Conservation (phyloP, 2,113 vertebrate species). For the Acrocephalus arundinaceus region DNA sequence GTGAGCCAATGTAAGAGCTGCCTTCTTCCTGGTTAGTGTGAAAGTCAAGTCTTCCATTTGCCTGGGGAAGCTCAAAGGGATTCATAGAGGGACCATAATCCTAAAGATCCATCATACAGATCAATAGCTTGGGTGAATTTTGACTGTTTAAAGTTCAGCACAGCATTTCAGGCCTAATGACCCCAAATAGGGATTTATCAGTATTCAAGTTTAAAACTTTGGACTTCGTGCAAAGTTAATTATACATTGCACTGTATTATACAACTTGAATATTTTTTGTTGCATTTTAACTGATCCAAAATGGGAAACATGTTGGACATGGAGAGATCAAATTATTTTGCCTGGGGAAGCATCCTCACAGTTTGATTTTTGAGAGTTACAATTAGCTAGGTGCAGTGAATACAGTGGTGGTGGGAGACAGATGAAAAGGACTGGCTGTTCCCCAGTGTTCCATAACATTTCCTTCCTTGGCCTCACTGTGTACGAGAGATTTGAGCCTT, state of each 20-base stretch:
- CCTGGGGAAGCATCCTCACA: neutral
- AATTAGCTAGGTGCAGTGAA: neutral
- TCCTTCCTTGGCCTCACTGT: neutral
- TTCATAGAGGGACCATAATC: neutral
- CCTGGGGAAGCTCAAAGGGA: neutral
- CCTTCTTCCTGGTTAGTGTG: neutral
- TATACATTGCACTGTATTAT: neutral
- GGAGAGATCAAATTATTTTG: neutral
- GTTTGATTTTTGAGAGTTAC: neutral
- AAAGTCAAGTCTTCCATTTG: neutral
- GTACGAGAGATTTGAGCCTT: neutral
- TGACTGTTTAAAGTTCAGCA: neutral
- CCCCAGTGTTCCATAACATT: neutral
- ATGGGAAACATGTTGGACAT: neutral
- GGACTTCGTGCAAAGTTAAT: neutral
- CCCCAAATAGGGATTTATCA: neutral
- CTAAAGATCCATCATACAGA: neutral
- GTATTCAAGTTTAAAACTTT: neutral
- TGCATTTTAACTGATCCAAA: neutral
- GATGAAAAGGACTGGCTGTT: neutral
- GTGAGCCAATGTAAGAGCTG: neutral
- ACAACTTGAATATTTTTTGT: neutral
- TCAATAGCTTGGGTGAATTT: neutral
- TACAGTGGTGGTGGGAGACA: accelerated
- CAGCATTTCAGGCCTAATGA: neutral